phyloP scores from a whole-genome alignment of 2,888 invertebrate genomes.

The Rhopalosiphum nymphaeae region DNA sequence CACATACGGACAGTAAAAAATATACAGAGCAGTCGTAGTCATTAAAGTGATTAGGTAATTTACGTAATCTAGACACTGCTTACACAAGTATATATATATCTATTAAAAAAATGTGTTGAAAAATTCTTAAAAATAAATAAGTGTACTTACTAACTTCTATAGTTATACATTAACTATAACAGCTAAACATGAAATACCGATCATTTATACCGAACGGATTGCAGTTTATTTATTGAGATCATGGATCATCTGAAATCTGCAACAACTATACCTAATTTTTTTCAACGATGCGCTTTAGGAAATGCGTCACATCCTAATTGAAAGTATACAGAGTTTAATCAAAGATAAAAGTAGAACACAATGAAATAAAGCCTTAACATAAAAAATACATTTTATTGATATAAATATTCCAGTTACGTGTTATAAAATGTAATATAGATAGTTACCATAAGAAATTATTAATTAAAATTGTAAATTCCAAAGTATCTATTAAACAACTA shows the following conservation, averaged over 20 bases:
- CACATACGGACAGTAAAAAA: background rate
- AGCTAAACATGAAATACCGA: background rate
- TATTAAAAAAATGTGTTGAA: background rate
- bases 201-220: background rate
- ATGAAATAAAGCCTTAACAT: background rate
- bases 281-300: background rate
- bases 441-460: background rate
- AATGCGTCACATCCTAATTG: constrained; percentile 36
- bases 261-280: background rate
- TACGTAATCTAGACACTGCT: background rate
- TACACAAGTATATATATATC: background rate
- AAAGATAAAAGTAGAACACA: background rate
- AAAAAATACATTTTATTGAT: background rate
- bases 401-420: background rate
- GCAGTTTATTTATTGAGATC: background rate
- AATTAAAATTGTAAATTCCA: background rate
- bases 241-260: background rate
- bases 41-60: background rate
- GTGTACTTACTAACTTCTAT: background rate
- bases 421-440: background rate
- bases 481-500: background rate
- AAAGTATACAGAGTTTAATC: background rate
- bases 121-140: background rate
- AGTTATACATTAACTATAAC: background rate
- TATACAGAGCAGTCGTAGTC: background rate